Evolutionary conservation across 2,113 vertebrate genomes (phyloP).

Genomic region (Leucopsar rothschildi): DNA sequence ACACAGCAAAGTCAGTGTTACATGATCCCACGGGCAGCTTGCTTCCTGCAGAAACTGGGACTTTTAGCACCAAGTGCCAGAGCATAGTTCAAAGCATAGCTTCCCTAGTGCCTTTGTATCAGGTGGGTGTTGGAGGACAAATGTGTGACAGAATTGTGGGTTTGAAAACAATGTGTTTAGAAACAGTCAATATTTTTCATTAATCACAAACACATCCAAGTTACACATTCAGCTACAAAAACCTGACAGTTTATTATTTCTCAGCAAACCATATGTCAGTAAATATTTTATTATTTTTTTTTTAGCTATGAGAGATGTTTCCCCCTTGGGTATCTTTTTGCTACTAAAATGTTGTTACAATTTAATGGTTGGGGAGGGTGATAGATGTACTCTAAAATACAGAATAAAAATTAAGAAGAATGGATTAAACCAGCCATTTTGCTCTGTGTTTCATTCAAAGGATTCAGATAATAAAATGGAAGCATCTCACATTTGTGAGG

Average conservation of each 20-base stretch:
- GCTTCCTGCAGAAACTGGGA: neutral
- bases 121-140: neutral
- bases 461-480: neutral
- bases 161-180: neutral
- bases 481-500: neutral
- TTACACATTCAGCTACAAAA: neutral
- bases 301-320: neutral
- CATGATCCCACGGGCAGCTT: neutral
- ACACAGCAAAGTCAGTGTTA: fast-evolving
- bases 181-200: neutral
- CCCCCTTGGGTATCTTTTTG: neutral
- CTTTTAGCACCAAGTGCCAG: neutral
- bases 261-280: neutral
- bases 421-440: neutral
- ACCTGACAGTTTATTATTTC: neutral
- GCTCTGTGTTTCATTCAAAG: neutral
- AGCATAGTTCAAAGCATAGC: neutral
- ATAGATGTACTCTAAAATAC: neutral
- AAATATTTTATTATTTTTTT: neutral
- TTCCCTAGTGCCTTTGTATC: neutral
- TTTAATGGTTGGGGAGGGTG: neutral
- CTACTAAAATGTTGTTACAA: neutral
- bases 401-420: neutral
- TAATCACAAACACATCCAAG: neutral
- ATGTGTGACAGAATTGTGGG: neutral